These are phyloP conservation scores for Vipera latastei DNA, from an alignment of 2,797 vertebrate genomes.

Conservation along the genomic window DNA sequence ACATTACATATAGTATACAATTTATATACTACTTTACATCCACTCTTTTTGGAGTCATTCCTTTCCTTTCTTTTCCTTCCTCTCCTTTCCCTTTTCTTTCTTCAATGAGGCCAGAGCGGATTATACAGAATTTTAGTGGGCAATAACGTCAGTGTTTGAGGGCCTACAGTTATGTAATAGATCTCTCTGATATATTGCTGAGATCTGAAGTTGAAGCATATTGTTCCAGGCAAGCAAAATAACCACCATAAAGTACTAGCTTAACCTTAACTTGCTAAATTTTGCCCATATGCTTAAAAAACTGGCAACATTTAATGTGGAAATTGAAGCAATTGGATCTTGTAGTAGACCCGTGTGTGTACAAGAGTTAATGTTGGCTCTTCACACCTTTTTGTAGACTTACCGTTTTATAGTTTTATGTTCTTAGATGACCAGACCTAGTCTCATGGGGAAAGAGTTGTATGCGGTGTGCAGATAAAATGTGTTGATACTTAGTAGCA, in stretches of 20 bases:
- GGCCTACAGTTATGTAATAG: background rate
- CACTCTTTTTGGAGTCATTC: background rate
- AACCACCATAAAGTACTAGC: background rate
- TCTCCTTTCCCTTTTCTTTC: background rate
- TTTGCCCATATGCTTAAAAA: background rate
- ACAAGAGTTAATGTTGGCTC: background rate
- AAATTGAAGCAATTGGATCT: background rate
- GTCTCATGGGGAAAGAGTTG: too few species aligned
- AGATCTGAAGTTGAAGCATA: background rate
- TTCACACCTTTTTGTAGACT: background rate
- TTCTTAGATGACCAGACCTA: background rate
- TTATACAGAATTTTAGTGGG: background rate
- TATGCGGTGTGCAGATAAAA: background rate
- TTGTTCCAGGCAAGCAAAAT: background rate
- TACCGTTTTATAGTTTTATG: background rate
- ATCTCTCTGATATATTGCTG: background rate
- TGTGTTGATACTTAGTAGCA: background rate
- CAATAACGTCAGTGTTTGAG: background rate
- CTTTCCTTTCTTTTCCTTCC: fast-evolving
- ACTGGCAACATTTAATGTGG: background rate
- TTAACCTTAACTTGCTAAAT: background rate
- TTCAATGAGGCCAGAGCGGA: background rate
- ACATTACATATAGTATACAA: background rate
- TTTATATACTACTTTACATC: background rate
- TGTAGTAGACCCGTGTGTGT: background rate